phyloP scores from a whole-genome alignment of 2,888 invertebrate genomes.

The Meta bourneti region DNA sequence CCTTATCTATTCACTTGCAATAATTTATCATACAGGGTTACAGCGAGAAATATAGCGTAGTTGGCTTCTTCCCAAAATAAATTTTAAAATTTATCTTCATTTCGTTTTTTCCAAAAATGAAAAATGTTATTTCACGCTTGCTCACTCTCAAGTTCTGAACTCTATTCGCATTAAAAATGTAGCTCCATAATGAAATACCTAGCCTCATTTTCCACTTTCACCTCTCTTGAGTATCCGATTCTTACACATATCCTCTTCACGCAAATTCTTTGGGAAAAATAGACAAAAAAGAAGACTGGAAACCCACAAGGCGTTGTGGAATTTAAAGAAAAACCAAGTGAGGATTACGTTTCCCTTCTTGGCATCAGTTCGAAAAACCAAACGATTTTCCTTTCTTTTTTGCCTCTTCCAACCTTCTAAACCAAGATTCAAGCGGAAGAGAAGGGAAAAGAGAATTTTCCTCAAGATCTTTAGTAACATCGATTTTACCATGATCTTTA shows the following conservation, averaged over 20 bases:
- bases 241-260: neutral
- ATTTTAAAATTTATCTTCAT: neutral
- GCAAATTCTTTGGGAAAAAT: neutral
- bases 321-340: constrained; percentile 19
- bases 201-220: neutral
- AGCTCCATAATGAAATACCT: neutral
- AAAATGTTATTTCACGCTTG: neutral
- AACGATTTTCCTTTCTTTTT: constrained; percentile 15
- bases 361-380: constrained; percentile 34
- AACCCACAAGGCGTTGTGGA: neutral
- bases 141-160: neutral
- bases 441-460: neutral
- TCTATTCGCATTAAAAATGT: neutral
- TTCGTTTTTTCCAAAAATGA: neutral
- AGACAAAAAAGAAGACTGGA: neutral
- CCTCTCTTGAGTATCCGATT: neutral
- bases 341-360: constrained; percentile 43
- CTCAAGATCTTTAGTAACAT: constrained; percentile 63
- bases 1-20: no score
- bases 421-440: neutral
- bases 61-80: neutral
- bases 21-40: neutral
- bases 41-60: neutral
- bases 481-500: constrained; percentile 69
- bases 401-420: neutral